Evolutionary conservation across 2,797 vertebrate genomes (phyloP), one percentile per base, ranked within the genome.

Genomic region (Selene dorsalis): DNA sequence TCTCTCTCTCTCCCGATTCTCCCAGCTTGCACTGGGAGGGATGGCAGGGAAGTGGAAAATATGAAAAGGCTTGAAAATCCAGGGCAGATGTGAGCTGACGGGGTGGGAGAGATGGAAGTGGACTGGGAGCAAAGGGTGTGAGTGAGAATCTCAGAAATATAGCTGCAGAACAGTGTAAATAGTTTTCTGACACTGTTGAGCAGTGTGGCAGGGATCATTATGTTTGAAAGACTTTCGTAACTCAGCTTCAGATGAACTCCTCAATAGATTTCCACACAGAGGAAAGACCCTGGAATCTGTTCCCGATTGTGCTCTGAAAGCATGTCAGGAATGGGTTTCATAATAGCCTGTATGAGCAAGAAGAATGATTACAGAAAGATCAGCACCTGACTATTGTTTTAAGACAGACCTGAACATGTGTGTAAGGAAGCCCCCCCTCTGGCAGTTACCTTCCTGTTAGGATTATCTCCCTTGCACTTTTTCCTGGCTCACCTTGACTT

Each of bases 61-160:
- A 87, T 91, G 89, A 91, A 89, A 91, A 86, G 70, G 65, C 73
- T 83, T 82, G 53, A 84, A 84, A 92, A 89, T 92, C 75, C 86
- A 62, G 84, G 87, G 81, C 86, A 92, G 90, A 93, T 91, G 90
- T 92, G 87, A 89, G 80, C 79, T 77, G 86, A 85, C 84, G 75
- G 80, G 76, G 62, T 28, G 65, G 77, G 77, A 79, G 75, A 65
- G 75, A 83, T 79, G 61, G 81, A 80, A 59, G 67, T 73, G 38
- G 45, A 77, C 73, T 41, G 65, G 41, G 64, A 79, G 70, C 39
- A 68, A 41, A 12, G 58, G 61, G 61, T 86, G 53, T 65, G 59
- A 79, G 67, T 57, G 52, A 78, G 41, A 87, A 75, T 55, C n/a
- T 62, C 58, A 48, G 69, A 70, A 45, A 69, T 60, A 53, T 52